Evolutionary conservation across 2,888 invertebrate species (phyloP).

Genomic region (Taenaris catops): DNA sequence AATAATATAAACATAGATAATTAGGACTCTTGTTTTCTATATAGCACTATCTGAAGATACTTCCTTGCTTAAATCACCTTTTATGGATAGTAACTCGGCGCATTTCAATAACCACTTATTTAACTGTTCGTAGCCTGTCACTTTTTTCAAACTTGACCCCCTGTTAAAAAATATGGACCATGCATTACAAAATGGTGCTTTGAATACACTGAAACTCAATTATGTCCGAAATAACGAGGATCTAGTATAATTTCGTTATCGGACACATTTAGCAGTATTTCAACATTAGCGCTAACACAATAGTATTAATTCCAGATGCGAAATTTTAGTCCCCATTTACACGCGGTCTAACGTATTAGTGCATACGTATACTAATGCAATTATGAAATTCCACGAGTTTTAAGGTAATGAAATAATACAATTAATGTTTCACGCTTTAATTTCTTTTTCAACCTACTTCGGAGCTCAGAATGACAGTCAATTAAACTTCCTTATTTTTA

Average conservation of each 20-base stretch:
- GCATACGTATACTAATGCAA: slow-evolving; percentile 4
- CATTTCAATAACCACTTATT: too few species aligned
- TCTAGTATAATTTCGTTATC: slow-evolving; percentile 19
- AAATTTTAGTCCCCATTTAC: slow-evolving; percentile 14
- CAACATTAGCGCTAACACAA: slow-evolving; percentile 18
- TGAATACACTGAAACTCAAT: slow-evolving; percentile 15
- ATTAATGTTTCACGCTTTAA: too few species aligned
- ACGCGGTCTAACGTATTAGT: slow-evolving; percentile 2
- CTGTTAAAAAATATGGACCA: too few species aligned
- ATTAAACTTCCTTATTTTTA: neutral
- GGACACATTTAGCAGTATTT: slow-evolving; percentile 16
- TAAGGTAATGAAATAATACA: too few species aligned
- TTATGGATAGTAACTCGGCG: too few species aligned
- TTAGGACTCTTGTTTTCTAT: too few species aligned
- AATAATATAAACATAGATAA: too few species aligned
- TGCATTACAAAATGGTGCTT: slow-evolving; percentile 12
- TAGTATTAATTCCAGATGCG: slow-evolving; percentile 17
- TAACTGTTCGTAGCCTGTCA: too few species aligned
- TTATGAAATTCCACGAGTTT: too few species aligned
- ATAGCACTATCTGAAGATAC: too few species aligned
- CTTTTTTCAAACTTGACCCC: too few species aligned
- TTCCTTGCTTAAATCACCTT: too few species aligned
- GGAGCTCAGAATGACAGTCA: neutral
- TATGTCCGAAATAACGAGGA: slow-evolving; percentile 5
- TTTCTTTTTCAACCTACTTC: neutral